Conservation (phyloP, 2,113 vertebrate genomes). For the Tichodroma muraria region DNA sequence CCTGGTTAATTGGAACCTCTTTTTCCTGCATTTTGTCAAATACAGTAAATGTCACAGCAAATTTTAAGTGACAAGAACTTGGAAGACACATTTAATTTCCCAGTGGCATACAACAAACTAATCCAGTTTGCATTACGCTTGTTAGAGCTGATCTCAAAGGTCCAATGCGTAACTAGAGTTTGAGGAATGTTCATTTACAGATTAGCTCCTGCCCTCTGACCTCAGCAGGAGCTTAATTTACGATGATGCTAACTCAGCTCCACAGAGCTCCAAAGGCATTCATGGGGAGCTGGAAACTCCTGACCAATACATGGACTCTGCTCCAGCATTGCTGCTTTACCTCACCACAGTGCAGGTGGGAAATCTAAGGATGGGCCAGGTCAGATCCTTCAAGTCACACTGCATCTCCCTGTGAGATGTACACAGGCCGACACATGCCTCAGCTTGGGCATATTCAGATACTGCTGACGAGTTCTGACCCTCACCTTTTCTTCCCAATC, state of each 20-base stretch:
- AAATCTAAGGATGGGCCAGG: not conserved
- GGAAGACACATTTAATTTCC: constrained; percentile 71
- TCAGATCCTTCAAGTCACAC: not conserved
- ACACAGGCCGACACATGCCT: fast-evolving
- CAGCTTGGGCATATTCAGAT: not conserved
- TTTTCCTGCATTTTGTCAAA: constrained; percentile 64
- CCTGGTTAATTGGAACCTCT: constrained; percentile 86
- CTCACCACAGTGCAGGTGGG: not conserved
- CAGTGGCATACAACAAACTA: constrained; percentile 57
- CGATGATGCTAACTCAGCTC: not conserved
- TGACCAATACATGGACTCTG: not conserved
- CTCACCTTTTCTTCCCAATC: not conserved
- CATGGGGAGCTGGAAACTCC: not conserved
- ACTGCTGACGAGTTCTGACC: not conserved
- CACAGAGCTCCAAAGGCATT: not conserved
- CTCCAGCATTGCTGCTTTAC: not conserved
- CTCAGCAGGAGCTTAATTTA: constrained; percentile 63
- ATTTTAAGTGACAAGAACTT: constrained; percentile 75
- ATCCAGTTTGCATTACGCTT: constrained; percentile 57
- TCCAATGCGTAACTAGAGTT: constrained; percentile 42
- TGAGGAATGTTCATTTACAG: constrained; percentile 63
- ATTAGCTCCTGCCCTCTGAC: constrained; percentile 67
- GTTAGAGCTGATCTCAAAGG: constrained; percentile 72
- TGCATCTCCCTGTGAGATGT: not conserved
- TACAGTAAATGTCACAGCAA: constrained; percentile 87